These are phyloP conservation scores for Elachura formosa DNA, from an alignment of 2,113 vertebrate genomes.

Conservation along the genomic window DNA sequence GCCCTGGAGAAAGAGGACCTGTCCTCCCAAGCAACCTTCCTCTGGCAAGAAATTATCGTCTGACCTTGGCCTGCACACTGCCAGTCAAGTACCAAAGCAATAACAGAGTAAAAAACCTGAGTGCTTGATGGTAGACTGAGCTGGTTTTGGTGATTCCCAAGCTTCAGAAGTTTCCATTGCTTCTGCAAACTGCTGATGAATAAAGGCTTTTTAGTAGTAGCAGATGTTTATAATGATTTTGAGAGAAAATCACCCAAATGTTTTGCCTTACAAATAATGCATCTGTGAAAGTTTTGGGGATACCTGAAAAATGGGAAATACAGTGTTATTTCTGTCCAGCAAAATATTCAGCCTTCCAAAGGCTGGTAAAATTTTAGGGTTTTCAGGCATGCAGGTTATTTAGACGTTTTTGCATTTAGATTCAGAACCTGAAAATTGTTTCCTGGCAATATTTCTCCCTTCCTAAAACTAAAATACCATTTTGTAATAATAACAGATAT, in stretches of 20 bases:
- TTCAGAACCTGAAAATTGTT: background rate
- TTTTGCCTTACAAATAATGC: background rate
- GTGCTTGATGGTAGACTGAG: background rate
- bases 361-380: background rate
- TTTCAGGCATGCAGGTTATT: background rate
- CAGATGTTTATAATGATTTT: background rate
- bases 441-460: background rate
- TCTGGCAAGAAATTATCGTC: background rate
- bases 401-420: background rate
- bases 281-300: background rate
- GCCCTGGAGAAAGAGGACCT: background rate
- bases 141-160: background rate
- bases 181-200: background rate
- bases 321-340: background rate
- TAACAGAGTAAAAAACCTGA: fast-evolving
- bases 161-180: background rate
- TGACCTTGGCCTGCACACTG: background rate
- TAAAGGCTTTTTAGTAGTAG: background rate
- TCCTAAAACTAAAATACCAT: background rate
- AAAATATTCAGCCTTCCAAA: background rate
- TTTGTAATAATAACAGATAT: background rate
- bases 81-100: background rate
- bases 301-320: background rate
- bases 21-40: too few species aligned
- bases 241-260: background rate